Evolutionary conservation across 1,140 invertebrate genomes (phyloP).

Genomic region (Hormaphis cornu): DNA sequence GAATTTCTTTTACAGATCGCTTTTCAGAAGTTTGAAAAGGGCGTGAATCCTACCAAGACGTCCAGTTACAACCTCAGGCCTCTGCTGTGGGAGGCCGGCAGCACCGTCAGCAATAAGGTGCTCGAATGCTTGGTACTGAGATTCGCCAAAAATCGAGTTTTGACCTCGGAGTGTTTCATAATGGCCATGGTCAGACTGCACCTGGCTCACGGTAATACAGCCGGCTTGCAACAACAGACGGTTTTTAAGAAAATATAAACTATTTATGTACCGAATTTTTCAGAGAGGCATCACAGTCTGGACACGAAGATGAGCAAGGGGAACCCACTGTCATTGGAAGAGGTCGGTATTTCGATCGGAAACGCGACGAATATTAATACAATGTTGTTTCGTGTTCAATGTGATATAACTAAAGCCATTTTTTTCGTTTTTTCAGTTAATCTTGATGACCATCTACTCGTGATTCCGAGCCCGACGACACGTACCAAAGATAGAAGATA

Average conservation of each 20-base stretch:
- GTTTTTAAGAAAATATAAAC: no score
- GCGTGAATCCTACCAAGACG: conserved; percentile 49
- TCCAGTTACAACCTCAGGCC: conserved; percentile 55
- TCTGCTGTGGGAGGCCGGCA: conserved; percentile 58
- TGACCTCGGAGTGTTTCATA: conserved; percentile 56
- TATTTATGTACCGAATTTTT: conserved; percentile 31
- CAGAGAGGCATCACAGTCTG: conserved; percentile 59
- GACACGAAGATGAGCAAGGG: conserved; percentile 60
- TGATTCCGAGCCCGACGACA: conserved; percentile 32
- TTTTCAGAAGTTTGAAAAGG: conserved; percentile 53
- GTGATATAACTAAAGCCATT: no score
- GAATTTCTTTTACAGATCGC: conserved; percentile 45
- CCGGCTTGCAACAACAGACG: background rate
- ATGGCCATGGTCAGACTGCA: conserved; percentile 61
- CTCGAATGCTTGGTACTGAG: conserved; percentile 60
- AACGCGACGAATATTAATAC: background rate
- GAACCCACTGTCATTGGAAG: conserved; percentile 62
- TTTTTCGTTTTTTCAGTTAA: conserved; percentile 35
- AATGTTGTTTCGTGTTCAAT: background rate
- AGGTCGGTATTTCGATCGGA: conserved; percentile 46
- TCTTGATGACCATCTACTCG: conserved; percentile 40
- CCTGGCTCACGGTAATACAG: conserved; percentile 56
- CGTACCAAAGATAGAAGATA: conserved; percentile 23
- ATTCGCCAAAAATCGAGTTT: conserved; percentile 52
- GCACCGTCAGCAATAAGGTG: conserved; percentile 63